Conservation (phyloP, 2,797 vertebrate genomes). For the Clarias pachynema region DNA sequence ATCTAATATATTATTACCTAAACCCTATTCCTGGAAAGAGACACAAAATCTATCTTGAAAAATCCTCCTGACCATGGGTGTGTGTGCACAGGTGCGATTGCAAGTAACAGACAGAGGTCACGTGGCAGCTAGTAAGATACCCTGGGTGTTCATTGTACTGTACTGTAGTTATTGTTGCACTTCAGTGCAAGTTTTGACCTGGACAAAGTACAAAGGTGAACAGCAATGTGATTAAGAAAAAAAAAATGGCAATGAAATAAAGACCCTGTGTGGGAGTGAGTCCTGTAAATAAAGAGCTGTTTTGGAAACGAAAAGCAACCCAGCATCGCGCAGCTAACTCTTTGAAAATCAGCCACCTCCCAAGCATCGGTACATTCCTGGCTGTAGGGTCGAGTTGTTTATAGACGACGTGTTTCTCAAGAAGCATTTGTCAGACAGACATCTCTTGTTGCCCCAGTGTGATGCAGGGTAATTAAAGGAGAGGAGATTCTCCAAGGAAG, state of each 20-base stretch:
- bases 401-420: slow-evolving; percentile 32
- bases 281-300: slow-evolving; percentile 37
- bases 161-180: neutral
- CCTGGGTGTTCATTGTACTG: neutral
- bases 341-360: slow-evolving; percentile 39
- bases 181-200: neutral
- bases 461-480: slow-evolving; percentile 54
- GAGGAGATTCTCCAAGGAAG: slow-evolving; percentile 64
- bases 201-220: neutral
- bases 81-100: neutral
- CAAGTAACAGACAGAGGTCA: neutral
- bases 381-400: neutral
- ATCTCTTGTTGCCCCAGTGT: slow-evolving; percentile 42
- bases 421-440: slow-evolving; percentile 52
- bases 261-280: slow-evolving; percentile 20
- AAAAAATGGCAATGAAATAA: slow-evolving; percentile 17
- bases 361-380: slow-evolving; percentile 29
- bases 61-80: neutral
- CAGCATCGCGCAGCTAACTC: neutral
- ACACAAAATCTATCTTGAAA: neutral
- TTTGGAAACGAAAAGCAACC: slow-evolving; percentile 40
- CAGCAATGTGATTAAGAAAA: neutral
- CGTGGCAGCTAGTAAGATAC: neutral
- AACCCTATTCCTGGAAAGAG: neutral
- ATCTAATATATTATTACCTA: neutral